phyloP scores from a whole-genome alignment of 1,140 invertebrate species.

The Leptopilina boulardi region DNA sequence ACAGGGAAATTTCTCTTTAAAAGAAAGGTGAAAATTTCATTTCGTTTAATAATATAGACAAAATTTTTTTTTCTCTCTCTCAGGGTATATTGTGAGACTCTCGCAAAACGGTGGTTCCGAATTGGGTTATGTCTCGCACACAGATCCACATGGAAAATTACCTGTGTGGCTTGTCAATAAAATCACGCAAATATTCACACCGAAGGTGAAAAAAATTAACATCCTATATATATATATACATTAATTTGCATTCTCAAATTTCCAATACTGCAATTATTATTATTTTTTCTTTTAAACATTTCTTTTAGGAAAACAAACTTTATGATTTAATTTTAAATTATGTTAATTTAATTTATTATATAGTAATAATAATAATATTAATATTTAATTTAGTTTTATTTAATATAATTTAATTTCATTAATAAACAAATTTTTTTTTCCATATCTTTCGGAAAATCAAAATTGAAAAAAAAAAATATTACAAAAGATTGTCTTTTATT shows the following conservation, averaged over 20 bases:
- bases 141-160: slow-evolving; percentile 91
- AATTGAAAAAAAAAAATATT: too few species aligned
- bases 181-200: slow-evolving; percentile 90
- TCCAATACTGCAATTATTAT: slow-evolving; percentile 11
- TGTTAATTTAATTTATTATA: not conserved
- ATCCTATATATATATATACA: not conserved
- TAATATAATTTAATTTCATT: too few species aligned
- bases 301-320: slow-evolving; percentile 24
- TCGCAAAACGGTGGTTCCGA: slow-evolving; percentile 81
- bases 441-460: too few species aligned
- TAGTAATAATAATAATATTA: not conserved
- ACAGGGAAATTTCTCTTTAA: too few species aligned
- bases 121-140: slow-evolving; percentile 90
- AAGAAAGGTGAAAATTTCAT: too few species aligned
- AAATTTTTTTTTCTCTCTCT: slow-evolving; percentile 40
- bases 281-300: slow-evolving; percentile 29
- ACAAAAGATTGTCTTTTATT: not conserved
- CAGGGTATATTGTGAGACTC: slow-evolving; percentile 77
- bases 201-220: slow-evolving; percentile 76
- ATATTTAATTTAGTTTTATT: too few species aligned
- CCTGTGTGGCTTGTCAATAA: slow-evolving; percentile 94
- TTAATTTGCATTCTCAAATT: not conserved
- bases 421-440: too few species aligned
- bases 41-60: too few species aligned
- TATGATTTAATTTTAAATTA: not conserved